Evolutionary conservation across 64 coral and sea anemone genomes (phyloP).

Genomic region (Trachythela sp.): DNA sequence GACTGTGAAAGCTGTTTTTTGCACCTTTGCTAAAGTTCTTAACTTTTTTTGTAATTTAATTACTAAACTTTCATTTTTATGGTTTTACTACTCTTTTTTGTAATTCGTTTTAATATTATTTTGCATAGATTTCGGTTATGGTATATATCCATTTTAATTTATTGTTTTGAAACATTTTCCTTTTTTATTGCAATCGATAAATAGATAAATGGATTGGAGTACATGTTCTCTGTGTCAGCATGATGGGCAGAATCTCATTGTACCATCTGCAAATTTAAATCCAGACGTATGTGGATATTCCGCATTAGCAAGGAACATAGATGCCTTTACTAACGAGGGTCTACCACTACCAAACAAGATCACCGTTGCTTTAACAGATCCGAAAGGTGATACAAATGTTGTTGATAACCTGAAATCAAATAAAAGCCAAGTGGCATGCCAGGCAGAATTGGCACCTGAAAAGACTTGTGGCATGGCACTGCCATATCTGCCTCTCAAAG

Average conservation of each 20-base stretch:
- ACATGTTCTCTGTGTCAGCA: not conserved
- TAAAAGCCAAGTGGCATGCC: not conserved
- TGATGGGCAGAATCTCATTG: not conserved
- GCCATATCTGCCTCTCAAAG: no score
- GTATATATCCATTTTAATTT: no score
- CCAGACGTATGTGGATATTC: not conserved
- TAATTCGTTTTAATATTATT: no score
- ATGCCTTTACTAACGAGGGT: not conserved
- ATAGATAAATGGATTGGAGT: not conserved
- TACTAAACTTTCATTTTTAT: no score
- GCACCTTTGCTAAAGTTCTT: no score
- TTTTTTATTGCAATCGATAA: not conserved
- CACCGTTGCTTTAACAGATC: not conserved
- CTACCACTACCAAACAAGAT: not conserved
- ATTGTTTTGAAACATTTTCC: not conserved
- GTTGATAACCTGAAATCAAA: constrained; percentile 8
- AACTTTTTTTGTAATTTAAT: no score
- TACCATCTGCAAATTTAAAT: constrained; percentile 28
- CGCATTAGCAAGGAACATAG: not conserved
- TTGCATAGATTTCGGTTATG: no score
- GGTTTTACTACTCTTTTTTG: no score
- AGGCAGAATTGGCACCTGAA: constrained; percentile 1
- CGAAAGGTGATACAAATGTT: not conserved
- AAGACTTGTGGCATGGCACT: no score
- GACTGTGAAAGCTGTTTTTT: no score